Evolutionary conservation across 2,888 invertebrate genomes (phyloP), one percentile per base, ranked within the genome.

Genomic region (Hydrotaea cyrtoneurina): DNA sequence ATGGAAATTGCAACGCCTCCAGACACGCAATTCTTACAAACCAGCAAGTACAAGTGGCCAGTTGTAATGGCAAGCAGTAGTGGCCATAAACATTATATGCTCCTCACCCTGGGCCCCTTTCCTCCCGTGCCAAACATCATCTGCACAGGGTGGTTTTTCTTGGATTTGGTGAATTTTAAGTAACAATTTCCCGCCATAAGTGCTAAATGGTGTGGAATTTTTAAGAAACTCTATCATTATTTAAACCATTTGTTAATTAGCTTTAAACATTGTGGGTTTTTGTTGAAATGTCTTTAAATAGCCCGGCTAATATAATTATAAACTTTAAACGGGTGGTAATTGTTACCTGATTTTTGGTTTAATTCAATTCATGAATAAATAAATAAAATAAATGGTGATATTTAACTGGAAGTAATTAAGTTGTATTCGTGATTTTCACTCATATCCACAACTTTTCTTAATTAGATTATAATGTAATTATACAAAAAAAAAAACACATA

Each of bases 1-100:
- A 88, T 88, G 89, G 87, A 88, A 89, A 88, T 87, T 88, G 88
- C 87, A 86, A 89, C 89, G 89, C 89, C 89, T 88, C 88, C 87
- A 88, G 86, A 86, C 88, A 89, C 88, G 89, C 88, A 89, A 88
- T 85, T 84, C 83, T 80, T 66, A 43, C 43, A 17, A n/a, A 57
- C 57, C 62, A 19, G 43, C 59, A 50, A 21, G 26, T 71, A n/a
- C n/a, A n/a, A 26, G 50, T 71, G 46, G 17, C 23, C 31, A 31
- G 31, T 31, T 71, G 31, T 39, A 31, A 64, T 64, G n/a, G 50
- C n/a, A 4, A 10, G 7, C 13, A 39, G 7, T 13, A 39, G 39
- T 39, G 17, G 19, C 55, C 53, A 36, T 55, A 55, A 26, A 53
- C 17, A 17, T 55, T 72, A 50, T 69, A 21, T 19, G 4, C 5